phyloP scores from a whole-genome alignment of 2,113 vertebrate species.

The Hypocryptadius cinnamomeus region DNA sequence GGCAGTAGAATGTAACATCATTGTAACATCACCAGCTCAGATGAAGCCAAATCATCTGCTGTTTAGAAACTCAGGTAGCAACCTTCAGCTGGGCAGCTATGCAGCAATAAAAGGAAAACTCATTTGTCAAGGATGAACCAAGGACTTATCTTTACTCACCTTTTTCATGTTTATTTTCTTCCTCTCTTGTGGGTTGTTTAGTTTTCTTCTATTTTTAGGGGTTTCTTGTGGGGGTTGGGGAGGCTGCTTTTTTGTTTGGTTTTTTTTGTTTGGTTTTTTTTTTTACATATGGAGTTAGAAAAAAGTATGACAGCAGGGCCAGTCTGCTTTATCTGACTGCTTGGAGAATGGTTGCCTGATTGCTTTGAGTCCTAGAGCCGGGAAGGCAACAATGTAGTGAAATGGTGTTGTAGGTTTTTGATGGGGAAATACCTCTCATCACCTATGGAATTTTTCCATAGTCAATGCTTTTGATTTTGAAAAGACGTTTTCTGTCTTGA shows the following conservation, averaged over 20 bases:
- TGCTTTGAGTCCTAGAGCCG: slow-evolving; percentile 47
- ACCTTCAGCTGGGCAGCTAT: slow-evolving; percentile 46
- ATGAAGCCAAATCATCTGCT: slow-evolving; percentile 41
- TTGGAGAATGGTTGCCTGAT: slow-evolving; percentile 42
- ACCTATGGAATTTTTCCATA: background rate
- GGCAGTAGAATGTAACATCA: no score
- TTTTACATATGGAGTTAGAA: background rate
- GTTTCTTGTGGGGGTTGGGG: background rate
- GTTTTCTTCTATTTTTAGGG: background rate
- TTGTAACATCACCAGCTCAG: slow-evolving; percentile 42
- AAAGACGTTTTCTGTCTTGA: background rate
- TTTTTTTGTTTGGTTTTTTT: background rate
- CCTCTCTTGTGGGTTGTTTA: background rate
- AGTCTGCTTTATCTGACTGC: slow-evolving; percentile 32
- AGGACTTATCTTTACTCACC: background rate
- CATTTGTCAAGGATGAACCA: slow-evolving; percentile 52
- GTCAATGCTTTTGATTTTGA: background rate
- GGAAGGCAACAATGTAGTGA: background rate
- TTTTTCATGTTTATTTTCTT: background rate
- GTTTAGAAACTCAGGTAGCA: slow-evolving; percentile 50
- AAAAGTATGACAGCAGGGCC: slow-evolving; percentile 1
- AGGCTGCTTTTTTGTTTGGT: no score
- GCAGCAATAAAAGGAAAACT: slow-evolving; percentile 14
- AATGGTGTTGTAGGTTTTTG: background rate
- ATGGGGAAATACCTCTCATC: background rate